Base-by-base conservation (phyloP, 2,113 vertebrate species). In the Rhagologus leucostigma region DNA sequence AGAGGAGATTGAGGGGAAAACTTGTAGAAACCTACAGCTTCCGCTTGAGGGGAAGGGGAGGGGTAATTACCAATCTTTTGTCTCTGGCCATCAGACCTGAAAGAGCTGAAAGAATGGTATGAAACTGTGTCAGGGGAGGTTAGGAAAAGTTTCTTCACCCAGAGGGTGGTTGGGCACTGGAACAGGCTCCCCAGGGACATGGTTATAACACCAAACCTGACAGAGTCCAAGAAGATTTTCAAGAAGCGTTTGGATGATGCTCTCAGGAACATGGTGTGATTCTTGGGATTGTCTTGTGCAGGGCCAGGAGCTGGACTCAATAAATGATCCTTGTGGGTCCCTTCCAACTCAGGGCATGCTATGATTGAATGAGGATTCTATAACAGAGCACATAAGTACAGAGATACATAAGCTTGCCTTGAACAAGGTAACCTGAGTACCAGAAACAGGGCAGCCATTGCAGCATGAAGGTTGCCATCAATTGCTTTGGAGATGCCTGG, bases 381-480 rank as follows among this genome's bases (percentile, higher is more conserved):
- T 53, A 46, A 27, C 1, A 29, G 69, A 46, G 16, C 15, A n/a
- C 15, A 18, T 16, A 26, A 13, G n/a, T 33, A 22, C 32, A 49
- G 19, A 82, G 15, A 65, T 37, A 41, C 10, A 21, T 26, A 23
- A 50, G 12, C 24, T 68, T 76, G 13, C 50, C 55, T 78, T 44
- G 41, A 80, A 53, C 5, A 39, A 60, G 11, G 9, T 37, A 46
- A 27, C 22, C 18, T 11, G 33, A 86, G 7, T 32, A n/a, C 18
- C 37, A 69, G 83, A 53, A 81, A 62, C 7, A 83, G 44, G 5
- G 32, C 6, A 71, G 21, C n/a, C 41, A 52, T 3, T 57, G 53
- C 33, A 83, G 37, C 26, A 50, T 0, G 0, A 65, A 49, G 17
- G 14, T 56, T 57, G 53, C 11, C n/a, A 24, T 13, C 1, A 3